These are phyloP conservation scores for Monomorium pharaonis DNA, from an alignment of 1,140 invertebrate species.

Conservation along the genomic window DNA sequence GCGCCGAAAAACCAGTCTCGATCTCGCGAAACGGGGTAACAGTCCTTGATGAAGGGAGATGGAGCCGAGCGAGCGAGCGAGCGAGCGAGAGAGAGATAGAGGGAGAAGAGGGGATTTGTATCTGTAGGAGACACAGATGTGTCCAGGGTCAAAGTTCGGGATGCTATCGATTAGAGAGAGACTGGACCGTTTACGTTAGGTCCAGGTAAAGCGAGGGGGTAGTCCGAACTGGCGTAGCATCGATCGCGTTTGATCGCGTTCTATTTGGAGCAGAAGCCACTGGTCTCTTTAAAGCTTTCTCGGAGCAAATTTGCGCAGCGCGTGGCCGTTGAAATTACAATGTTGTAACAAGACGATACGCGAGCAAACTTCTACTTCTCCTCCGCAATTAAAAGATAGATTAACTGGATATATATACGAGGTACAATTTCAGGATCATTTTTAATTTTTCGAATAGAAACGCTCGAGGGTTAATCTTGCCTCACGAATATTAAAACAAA, in stretches of 20 bases:
- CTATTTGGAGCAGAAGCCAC: neutral
- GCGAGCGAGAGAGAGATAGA: neutral
- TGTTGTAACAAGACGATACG: neutral
- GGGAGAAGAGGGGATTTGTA: too few species aligned
- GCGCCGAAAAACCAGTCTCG: slow-evolving; percentile 20
- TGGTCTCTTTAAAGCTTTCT: neutral
- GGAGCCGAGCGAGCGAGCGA: neutral
- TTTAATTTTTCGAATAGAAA: neutral
- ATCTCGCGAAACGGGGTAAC: neutral
- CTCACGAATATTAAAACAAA: neutral
- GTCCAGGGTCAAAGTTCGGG: slow-evolving; percentile 13
- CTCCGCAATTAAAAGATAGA: neutral
- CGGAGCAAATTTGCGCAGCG: neutral
- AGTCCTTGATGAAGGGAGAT: neutral
- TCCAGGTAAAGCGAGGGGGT: slow-evolving; percentile 18
- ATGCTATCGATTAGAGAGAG: slow-evolving; percentile 19
- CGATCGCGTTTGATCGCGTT: neutral
- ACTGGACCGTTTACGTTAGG: slow-evolving; percentile 28
- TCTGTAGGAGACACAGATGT: neutral
- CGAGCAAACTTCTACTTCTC: neutral
- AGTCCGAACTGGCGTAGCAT: neutral
- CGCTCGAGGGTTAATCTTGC: neutral
- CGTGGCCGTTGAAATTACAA: neutral
- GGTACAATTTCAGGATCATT: neutral
- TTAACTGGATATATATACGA: too few species aligned